Evolutionary conservation across 2,888 invertebrate species (phyloP), one percentile per base, ranked within the genome.

Genomic region (Parapristionchus giblindavisi): DNA sequence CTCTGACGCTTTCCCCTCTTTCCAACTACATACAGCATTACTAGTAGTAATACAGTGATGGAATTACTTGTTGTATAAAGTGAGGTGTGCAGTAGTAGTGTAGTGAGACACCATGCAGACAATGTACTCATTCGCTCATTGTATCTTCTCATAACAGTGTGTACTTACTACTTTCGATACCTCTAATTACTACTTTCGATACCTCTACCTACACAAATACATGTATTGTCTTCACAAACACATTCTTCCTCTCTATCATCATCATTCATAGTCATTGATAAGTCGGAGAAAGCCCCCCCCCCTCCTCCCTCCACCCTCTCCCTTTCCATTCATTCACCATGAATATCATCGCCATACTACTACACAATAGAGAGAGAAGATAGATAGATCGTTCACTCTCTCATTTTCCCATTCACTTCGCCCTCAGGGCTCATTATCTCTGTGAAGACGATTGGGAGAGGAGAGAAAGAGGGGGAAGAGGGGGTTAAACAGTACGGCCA

Each of bases 371-470:
- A 36, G 36, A 21, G 21, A 29, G 60, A 5, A 60, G 32, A 21
- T 21, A 60, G 36, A 36, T 6, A 36, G 3, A 34, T 60, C 60
- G 6, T 58, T 34, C 60, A 2, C 8, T 36, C n/a, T 60, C 36
- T n/a, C n/a, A n/a, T n/a, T n/a, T n/a, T n/a, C n/a, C n/a, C n/a
- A n/a, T n/a, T n/a, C n/a, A n/a, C n/a, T n/a, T n/a, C n/a, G n/a
- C 60, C 60, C 60, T 32, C 60, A 34, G 60, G 60, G 60, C 60
- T 60, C 60, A 60, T 60, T 60, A 60, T 60, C 60, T 34, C 34
- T 60, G 5, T 8, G 43, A 14, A 17, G 36, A 34, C 60, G n/a
- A 36, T n/a, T 60, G 34, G 21, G 60, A 60, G 36, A 60, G 60
- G 36, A 36, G 60, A 60, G 36, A 60, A 36, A 36, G 60, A 29